Evolutionary conservation across 2,797 vertebrate species (phyloP).

Genomic region (Limnodromus scolopaceus): DNA sequence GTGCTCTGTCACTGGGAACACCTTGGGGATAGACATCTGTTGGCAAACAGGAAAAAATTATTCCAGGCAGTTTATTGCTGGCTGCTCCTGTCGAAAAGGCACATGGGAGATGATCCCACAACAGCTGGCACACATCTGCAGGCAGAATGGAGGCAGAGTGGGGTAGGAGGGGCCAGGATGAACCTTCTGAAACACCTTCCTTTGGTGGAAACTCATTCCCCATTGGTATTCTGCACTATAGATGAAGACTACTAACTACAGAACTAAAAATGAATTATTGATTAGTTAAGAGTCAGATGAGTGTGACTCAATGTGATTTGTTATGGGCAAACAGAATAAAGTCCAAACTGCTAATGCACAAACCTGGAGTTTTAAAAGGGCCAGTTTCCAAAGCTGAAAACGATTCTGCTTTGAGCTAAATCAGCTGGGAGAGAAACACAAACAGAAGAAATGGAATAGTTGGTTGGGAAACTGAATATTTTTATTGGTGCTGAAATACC

Average conservation of each 20-base stretch:
- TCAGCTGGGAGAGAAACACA: neutral
- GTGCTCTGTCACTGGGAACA: neutral
- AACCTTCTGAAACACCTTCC: neutral
- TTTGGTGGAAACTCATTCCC: neutral
- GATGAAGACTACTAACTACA: neutral
- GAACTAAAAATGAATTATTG: slow-evolving; percentile 50
- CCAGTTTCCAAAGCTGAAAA: slow-evolving; percentile 11
- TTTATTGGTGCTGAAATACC: neutral
- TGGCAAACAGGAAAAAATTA: neutral
- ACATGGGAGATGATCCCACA: neutral
- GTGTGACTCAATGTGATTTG: slow-evolving; percentile 14
- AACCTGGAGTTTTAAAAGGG: slow-evolving; percentile 43
- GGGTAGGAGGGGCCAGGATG: neutral
- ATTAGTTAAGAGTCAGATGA: slow-evolving; percentile 33
- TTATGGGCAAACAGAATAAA: slow-evolving; percentile 69
- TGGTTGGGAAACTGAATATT: neutral
- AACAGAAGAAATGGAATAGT: neutral
- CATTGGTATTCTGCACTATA: neutral
- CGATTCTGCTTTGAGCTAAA: slow-evolving; percentile 5
- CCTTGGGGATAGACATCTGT: neutral
- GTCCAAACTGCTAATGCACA: slow-evolving; percentile 48
- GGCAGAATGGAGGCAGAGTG: neutral
- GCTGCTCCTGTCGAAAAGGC: neutral
- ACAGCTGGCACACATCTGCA: neutral
- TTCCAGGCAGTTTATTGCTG: neutral